Base-by-base conservation (phyloP, 2,888 invertebrate genomes). In the Drosophila colorata region DNA sequence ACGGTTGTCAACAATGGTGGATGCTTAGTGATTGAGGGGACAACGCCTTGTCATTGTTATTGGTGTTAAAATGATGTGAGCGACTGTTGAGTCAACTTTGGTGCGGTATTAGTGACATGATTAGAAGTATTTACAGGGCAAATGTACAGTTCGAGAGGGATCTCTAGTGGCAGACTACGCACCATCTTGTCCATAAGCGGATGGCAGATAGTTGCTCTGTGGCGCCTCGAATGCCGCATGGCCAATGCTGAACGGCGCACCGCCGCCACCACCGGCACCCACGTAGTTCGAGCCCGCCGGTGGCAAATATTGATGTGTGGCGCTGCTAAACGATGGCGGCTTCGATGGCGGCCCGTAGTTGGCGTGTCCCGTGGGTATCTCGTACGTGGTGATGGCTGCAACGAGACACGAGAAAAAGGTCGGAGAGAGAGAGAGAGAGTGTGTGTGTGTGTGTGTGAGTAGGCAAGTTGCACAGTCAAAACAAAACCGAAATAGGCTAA, bases 321-420 rank as follows among this genome's bases (percentile, higher is more conserved):
- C 90, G 48, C 90, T 89, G 85, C 89, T 91, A 55, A 83, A 92
- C 11, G 90, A 74, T 65, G 91, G 91, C 14, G 92, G 88, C 74
- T 92, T 92, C 35, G 91, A 89, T 70, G 92, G 92, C 38, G 92
- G 92, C n/a, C 92, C 92, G 60, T 92, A 92, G 78, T 80, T 90
- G 57, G 87, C 76, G 63, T 92, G 91, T 37, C 91, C 91, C 49
- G 80, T 81, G 44, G 91, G 91, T 74, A 92, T 91, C 77, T 92
- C 92, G 70, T 92, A 92, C 37, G 91, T 83, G 60, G 91, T 90
- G 72, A 92, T 91, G 52, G 89, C 92, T 92, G 81, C 58, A 80
- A 85, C 28, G 41, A 65, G 51, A 38, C 46, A 60, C 44, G 9
- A 1, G 2, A 43, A 3, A 53, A 49, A 55, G 38, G 38, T 28